phyloP scores from a whole-genome alignment of 2,888 invertebrate species.

The Trileptium ribeirensis region DNA sequence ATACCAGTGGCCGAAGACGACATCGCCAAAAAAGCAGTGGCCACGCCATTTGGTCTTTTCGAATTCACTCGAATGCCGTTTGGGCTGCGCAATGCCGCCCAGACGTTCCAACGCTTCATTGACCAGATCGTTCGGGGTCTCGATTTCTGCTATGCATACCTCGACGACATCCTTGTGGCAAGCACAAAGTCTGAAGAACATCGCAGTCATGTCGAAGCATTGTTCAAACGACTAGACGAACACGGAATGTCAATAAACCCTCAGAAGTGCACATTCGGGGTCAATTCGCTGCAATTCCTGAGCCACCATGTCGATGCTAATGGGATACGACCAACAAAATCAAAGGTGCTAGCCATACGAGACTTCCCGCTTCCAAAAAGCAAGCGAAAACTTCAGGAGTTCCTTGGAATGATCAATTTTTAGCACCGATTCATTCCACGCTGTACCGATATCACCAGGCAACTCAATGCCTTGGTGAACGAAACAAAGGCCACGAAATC shows the following conservation, averaged over 20 bases:
- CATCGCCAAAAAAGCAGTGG: conserved; percentile 12
- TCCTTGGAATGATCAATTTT: not conserved
- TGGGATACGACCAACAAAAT: not conserved
- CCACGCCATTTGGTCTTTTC: conserved; percentile 10
- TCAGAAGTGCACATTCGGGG: not conserved
- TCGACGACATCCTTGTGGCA: not conserved
- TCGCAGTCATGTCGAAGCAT: not conserved
- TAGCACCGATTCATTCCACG: too few species aligned
- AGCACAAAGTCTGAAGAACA: not conserved
- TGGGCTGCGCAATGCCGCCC: not conserved
- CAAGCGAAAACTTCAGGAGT: not conserved
- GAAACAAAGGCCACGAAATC: not conserved
- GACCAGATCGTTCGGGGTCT: not conserved
- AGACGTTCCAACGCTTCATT: not conserved
- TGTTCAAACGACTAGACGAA: not conserved
- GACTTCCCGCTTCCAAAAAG: not conserved
- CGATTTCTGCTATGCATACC: not conserved
- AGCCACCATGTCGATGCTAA: not conserved
- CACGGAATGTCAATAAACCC: not conserved
- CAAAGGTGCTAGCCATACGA: not conserved
- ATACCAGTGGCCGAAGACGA: conserved; percentile 6
- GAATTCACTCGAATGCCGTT: not conserved
- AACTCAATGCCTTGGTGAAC: not conserved
- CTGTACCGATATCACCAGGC: too few species aligned
- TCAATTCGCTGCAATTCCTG: not conserved